phyloP scores from a whole-genome alignment of 2,888 invertebrate genomes.

The Rapana venosa region DNA sequence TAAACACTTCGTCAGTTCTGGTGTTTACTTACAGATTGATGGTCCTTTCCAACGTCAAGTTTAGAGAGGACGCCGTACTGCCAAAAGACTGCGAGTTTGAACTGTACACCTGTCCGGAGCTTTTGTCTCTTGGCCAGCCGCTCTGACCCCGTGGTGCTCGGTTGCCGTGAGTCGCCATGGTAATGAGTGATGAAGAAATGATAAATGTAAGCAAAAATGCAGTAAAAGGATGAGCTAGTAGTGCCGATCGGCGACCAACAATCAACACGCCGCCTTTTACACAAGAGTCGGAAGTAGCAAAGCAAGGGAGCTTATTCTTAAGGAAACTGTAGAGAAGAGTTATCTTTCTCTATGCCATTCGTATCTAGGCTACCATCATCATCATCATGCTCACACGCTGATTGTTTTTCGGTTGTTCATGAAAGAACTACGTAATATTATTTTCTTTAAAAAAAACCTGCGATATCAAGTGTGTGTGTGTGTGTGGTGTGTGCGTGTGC shows the following conservation, averaged over 20 bases:
- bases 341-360: too few relatives aligned
- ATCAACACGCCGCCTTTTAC: background rate
- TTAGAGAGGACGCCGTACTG: background rate
- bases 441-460: too few relatives aligned
- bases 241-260: too few relatives aligned
- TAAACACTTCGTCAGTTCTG: background rate
- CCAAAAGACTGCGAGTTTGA: background rate
- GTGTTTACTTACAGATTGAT: conserved; percentile 7
- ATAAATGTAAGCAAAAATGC: too few relatives aligned
- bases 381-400: too few relatives aligned
- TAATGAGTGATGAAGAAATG: background rate
- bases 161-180: background rate
- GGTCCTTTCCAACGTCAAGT: background rate
- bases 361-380: too few relatives aligned
- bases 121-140: conserved; percentile 17
- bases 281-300: background rate
- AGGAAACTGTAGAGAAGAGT: too few relatives aligned
- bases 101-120: background rate
- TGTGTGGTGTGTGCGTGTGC: too few relatives aligned
- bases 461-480: too few relatives aligned
- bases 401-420: too few relatives aligned
- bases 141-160: conserved; percentile 9
- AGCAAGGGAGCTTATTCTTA: background rate
- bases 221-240: too few relatives aligned
- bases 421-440: too few relatives aligned